Conservation (phyloP, 2,888 invertebrate species). For the Dexiosoma caninum region DNA sequence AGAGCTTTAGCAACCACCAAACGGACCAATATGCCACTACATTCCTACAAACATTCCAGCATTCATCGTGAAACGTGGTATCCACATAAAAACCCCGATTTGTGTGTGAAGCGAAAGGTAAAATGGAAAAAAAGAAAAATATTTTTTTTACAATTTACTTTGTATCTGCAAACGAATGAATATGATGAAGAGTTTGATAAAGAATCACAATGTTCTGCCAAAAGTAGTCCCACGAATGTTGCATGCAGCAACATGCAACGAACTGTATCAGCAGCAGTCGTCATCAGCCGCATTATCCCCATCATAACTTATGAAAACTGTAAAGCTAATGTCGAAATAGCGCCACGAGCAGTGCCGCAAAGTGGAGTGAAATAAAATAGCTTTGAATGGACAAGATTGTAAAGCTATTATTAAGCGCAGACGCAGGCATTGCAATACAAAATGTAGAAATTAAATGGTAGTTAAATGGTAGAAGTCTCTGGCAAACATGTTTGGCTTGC, state of each 20-base stretch:
- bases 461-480: too few species aligned
- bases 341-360: constrained; percentile 18
- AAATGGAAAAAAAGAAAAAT: constrained; percentile 15
- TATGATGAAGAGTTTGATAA: constrained; percentile 14
- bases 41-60: not conserved
- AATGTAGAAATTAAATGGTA: not conserved
- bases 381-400: not conserved
- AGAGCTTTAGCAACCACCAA: constrained; percentile 17
- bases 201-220: constrained; percentile 31
- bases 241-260: not conserved
- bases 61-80: not conserved
- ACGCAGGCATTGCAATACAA: not conserved
- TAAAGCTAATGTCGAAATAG: constrained; percentile 23
- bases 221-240: not conserved
- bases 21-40: constrained; percentile 36
- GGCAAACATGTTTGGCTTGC: too few species aligned
- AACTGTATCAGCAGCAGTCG: not conserved
- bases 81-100: not conserved
- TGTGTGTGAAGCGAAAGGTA: not conserved
- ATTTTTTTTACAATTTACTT: not conserved
- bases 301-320: constrained; percentile 23
- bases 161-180: not conserved
- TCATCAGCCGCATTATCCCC: constrained; percentile 1
- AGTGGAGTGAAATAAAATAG: not conserved
- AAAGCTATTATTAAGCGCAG: not conserved